These are phyloP conservation scores for Meloidogyne hapla DNA, from an alignment of 1,140 invertebrate genomes.

Conservation along the genomic window DNA sequence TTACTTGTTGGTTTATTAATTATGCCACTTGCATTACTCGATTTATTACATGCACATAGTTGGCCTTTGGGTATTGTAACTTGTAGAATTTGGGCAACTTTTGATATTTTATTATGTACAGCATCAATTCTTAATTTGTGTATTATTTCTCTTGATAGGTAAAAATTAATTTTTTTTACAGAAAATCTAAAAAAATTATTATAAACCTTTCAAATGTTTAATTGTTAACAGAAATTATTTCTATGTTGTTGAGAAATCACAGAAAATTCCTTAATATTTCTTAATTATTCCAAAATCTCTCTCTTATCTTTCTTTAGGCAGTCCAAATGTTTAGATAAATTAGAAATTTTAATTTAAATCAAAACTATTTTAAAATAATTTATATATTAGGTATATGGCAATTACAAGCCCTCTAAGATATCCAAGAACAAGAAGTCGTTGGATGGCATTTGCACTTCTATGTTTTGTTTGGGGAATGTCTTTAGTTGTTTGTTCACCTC, in stretches of 20 bases:
- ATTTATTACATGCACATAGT: slow-evolving; percentile 59
- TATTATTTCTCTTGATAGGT: slow-evolving; percentile 68
- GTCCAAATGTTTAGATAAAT: no score
- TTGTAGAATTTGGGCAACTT: slow-evolving; percentile 68
- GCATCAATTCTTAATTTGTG: slow-evolving; percentile 69
- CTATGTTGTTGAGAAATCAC: no score
- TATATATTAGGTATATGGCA: slow-evolving; percentile 65
- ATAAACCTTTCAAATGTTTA: no score
- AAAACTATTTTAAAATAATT: neutral
- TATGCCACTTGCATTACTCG: slow-evolving; percentile 67
- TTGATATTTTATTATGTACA: slow-evolving; percentile 69
- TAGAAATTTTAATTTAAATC: no score
- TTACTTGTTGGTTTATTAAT: slow-evolving; percentile 67
- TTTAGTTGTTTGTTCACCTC: slow-evolving; percentile 58
- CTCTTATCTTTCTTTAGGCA: no score
- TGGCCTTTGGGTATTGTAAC: slow-evolving; percentile 67
- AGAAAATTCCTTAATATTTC: no score
- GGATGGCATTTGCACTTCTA: slow-evolving; percentile 56
- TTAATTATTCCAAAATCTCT: no score
- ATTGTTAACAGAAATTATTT: no score
- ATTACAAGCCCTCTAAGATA: slow-evolving; percentile 69
- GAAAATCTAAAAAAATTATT: no score
- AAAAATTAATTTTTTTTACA: slow-evolving; percentile 2
- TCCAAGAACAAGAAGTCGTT: slow-evolving; percentile 65
- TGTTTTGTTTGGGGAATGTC: slow-evolving; percentile 56